Conservation (phyloP, 2,888 invertebrate genomes). For the Teleogryllus oceanicus region DNA sequence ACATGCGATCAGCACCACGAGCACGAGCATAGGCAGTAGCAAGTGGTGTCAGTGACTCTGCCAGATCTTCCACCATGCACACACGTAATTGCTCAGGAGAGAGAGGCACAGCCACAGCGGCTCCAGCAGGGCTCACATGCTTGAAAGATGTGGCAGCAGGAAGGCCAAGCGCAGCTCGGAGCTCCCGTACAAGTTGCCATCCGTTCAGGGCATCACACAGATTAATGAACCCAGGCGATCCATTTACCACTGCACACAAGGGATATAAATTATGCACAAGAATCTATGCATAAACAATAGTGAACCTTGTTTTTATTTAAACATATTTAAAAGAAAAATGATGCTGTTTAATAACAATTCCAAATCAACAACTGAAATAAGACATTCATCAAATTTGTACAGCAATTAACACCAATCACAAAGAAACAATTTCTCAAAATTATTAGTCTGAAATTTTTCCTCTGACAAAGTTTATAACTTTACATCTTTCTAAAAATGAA, state of each 20-base stretch:
- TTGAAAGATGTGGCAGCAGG: constrained; percentile 97
- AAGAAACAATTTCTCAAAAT: too few relatives aligned
- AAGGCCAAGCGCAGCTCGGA: constrained; percentile 71
- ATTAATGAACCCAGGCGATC: constrained; percentile 96
- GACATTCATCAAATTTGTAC: too few relatives aligned
- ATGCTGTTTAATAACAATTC: too few relatives aligned
- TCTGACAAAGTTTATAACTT: too few relatives aligned
- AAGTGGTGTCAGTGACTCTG: constrained; percentile 68
- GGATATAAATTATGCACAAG: constrained; percentile 30
- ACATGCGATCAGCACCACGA: constrained; percentile 97
- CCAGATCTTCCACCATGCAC: constrained; percentile 89
- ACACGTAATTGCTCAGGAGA: constrained; percentile 55
- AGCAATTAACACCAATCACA: too few relatives aligned
- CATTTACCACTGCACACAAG: constrained; percentile 68
- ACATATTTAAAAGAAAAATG: too few relatives aligned
- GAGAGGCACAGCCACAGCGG: constrained; percentile 84
- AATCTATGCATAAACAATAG: too few relatives aligned
- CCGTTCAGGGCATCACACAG: constrained; percentile 95
- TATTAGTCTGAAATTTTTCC: too few relatives aligned
- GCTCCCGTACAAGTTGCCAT: constrained; percentile 91
- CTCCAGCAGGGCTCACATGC: constrained; percentile 97
- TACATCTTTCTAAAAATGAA: too few relatives aligned
- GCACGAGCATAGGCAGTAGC: constrained; percentile 93
- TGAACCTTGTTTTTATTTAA: too few relatives aligned
- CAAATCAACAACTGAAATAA: too few relatives aligned